These are phyloP conservation scores for Gambelia wislizenii DNA, from an alignment of 2,797 vertebrate genomes.

Conservation along the genomic window DNA sequence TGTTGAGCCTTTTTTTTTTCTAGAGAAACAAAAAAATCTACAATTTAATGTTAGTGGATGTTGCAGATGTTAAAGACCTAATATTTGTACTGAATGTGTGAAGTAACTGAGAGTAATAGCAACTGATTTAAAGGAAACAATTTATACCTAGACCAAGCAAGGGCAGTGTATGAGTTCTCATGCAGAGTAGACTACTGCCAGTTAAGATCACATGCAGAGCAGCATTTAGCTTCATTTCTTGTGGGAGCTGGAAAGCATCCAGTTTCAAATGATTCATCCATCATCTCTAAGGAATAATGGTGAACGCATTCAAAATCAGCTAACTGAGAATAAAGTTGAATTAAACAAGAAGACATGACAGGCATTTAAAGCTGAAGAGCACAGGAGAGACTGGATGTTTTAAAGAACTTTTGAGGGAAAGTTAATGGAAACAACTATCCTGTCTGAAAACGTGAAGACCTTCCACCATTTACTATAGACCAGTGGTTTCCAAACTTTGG, in stretches of 20 bases:
- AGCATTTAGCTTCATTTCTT: background rate
- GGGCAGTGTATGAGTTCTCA: background rate
- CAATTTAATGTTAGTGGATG: background rate
- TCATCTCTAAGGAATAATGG: background rate
- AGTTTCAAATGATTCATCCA: background rate
- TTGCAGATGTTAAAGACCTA: no score
- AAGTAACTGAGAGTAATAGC: background rate
- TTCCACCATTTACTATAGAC: background rate
- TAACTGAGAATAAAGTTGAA: background rate
- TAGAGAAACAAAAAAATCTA: background rate
- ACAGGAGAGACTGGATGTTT: background rate
- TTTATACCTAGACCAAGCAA: background rate
- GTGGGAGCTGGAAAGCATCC: background rate
- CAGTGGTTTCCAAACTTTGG: no score
- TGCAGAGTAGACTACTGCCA: background rate
- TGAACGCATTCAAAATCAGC: background rate
- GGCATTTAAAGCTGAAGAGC: background rate
- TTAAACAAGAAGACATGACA: background rate
- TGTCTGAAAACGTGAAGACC: background rate
- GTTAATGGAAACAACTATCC: background rate
- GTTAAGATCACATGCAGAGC: background rate
- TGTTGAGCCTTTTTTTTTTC: background rate
- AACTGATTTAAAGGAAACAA: background rate
- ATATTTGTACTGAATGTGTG: background rate
- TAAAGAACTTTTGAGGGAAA: background rate